These are phyloP conservation scores for Diorhabda carinulata DNA, from an alignment of 1,140 invertebrate species.

Conservation along the genomic window DNA sequence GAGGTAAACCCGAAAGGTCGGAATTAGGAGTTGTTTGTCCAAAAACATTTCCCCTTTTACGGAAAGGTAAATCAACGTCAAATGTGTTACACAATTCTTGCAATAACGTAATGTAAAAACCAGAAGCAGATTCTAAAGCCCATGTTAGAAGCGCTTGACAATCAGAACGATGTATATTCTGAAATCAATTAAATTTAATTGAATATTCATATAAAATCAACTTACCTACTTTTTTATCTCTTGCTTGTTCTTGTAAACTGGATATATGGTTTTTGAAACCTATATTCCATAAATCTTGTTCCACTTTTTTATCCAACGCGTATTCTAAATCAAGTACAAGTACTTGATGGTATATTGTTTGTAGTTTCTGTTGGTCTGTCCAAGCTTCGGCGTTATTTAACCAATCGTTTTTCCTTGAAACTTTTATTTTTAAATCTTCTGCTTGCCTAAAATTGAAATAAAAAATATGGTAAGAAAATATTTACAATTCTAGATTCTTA, in stretches of 20 bases:
- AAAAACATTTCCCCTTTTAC: constrained; percentile 46
- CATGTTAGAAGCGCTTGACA: constrained; percentile 70
- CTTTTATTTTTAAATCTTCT: constrained; percentile 65
- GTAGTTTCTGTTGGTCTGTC: constrained; percentile 62
- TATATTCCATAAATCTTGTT: constrained; percentile 85
- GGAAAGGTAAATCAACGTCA: constrained; percentile 75
- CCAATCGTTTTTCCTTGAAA: constrained; percentile 60
- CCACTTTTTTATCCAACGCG: constrained; percentile 84
- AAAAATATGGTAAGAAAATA: constrained; percentile 18
- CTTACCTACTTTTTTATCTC: constrained; percentile 66
- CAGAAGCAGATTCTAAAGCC: constrained; percentile 77
- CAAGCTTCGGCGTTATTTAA: constrained; percentile 59
- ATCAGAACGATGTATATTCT: constrained; percentile 69
- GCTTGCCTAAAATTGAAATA: constrained; percentile 56
- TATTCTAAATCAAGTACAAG: constrained; percentile 78
- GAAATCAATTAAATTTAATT: constrained; percentile 27
- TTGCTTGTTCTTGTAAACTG: constrained; percentile 67
- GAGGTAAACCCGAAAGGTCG: constrained; percentile 50
- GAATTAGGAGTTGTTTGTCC: constrained; percentile 34
- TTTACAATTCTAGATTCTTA: constrained; percentile 45
- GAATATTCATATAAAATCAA: not conserved
- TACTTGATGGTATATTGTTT: constrained; percentile 76
- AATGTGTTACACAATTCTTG: constrained; percentile 79
- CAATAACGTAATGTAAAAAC: constrained; percentile 77
- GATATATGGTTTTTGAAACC: constrained; percentile 86